Conservation (phyloP, 2,888 invertebrate species). For the Ormyrus thymus region DNA sequence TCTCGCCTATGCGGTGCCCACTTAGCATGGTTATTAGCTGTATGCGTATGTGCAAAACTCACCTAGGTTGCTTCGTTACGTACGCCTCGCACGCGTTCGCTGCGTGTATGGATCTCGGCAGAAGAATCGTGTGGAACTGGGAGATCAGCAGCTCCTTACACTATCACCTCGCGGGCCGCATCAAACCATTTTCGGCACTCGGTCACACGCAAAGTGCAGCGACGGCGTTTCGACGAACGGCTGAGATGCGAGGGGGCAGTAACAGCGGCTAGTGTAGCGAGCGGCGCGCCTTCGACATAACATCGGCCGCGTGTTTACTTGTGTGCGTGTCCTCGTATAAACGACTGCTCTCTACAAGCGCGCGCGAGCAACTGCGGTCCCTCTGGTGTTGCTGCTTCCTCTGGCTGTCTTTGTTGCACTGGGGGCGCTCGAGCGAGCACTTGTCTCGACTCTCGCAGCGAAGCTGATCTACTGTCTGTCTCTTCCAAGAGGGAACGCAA, state of each 20-base stretch:
- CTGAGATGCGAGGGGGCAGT: slow-evolving; percentile 4
- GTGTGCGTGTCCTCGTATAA: background rate
- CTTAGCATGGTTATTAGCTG: background rate
- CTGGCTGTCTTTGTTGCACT: background rate
- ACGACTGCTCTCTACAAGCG: too few relatives aligned
- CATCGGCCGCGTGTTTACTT: slow-evolving; percentile 56
- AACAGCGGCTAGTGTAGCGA: slow-evolving; percentile 24
- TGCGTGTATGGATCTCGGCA: too few relatives aligned
- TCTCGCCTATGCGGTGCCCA: slow-evolving; percentile 14
- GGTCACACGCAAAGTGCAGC: background rate
- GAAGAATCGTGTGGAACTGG: too few relatives aligned
- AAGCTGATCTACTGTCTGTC: background rate
- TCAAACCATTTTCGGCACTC: slow-evolving; percentile 25
- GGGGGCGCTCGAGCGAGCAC: background rate
- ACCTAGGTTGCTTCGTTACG: too few relatives aligned
- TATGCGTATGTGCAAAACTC: background rate
- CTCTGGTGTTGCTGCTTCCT: background rate
- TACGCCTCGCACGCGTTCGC: too few relatives aligned
- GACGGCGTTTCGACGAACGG: slow-evolving; percentile 7
- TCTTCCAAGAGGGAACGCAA: too few relatives aligned
- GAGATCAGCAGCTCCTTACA: background rate
- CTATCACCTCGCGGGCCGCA: slow-evolving; percentile 22
- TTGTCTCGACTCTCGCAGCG: background rate
- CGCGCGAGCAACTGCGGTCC: too few relatives aligned
- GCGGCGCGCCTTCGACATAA: slow-evolving; percentile 56